Conservation (phyloP, 2,113 vertebrate genomes). For the Ursus arctos region DNA sequence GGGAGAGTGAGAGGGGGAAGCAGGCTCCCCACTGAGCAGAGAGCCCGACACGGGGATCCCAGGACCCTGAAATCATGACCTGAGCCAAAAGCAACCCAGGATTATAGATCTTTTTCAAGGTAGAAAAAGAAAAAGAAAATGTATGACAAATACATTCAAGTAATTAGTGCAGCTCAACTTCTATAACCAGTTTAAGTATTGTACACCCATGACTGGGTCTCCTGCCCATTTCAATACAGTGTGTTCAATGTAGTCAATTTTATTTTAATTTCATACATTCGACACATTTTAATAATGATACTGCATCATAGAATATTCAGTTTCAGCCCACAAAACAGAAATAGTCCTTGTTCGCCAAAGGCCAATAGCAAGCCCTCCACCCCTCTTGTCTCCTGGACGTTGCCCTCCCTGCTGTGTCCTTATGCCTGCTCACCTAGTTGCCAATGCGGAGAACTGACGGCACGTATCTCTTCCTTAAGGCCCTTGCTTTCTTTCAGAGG, state of each 20-base stretch:
- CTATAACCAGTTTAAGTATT: neutral
- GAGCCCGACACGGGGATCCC: neutral
- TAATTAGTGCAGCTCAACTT: neutral
- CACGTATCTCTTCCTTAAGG: neutral
- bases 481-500: neutral
- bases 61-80: neutral
- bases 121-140: constrained; percentile 70
- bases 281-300: neutral
- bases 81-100: neutral
- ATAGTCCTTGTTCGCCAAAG: neutral
- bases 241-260: neutral
- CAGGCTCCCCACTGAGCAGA: no score
- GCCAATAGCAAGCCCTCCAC: neutral
- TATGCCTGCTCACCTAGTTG: neutral
- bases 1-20: neutral
- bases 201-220: neutral
- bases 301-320: neutral
- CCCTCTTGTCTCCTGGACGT: neutral
- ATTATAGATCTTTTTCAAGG: neutral
- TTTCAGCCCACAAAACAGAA: neutral
- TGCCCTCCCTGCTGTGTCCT: neutral
- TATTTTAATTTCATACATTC: neutral
- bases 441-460: neutral
- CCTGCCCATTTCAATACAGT: neutral
- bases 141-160: neutral